Conservation (phyloP, 23 tunicate species). For the Styela clava region DNA sequence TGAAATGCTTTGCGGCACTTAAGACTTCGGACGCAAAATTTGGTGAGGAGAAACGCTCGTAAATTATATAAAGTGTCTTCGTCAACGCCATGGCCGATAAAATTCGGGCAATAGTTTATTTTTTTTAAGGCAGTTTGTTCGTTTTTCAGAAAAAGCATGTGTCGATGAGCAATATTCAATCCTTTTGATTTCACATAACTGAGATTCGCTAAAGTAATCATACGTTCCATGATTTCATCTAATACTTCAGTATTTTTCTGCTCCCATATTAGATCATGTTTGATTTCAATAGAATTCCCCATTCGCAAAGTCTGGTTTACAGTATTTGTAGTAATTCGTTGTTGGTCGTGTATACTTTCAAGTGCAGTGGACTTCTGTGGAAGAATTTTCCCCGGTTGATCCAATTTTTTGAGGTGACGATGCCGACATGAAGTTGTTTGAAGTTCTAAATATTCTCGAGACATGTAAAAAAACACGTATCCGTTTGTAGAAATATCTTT, state of each 20-base stretch:
- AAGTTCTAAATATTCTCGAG: background rate
- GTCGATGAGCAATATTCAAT: background rate
- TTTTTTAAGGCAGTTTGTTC: background rate
- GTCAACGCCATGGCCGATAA: background rate
- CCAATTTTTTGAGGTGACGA: too few relatives aligned
- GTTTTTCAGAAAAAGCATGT: background rate
- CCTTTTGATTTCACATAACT: background rate
- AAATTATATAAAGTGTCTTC: background rate
- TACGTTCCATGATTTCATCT: background rate
- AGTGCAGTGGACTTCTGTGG: background rate
- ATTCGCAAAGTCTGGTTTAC: background rate
- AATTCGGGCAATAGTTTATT: background rate
- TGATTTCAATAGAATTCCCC: too few relatives aligned
- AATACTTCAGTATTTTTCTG: background rate
- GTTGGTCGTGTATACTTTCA: background rate
- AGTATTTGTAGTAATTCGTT: background rate
- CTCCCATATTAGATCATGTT: background rate
- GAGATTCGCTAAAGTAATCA: background rate
- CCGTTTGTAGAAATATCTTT: background rate
- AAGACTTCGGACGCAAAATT: background rate
- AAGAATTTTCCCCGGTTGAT: background rate
- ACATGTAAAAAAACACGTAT: background rate
- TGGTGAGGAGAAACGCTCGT: background rate
- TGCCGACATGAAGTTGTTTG: too few relatives aligned
- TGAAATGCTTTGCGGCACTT: background rate